Conservation (phyloP, 2,888 invertebrate species). For the Octodonta nipae region DNA sequence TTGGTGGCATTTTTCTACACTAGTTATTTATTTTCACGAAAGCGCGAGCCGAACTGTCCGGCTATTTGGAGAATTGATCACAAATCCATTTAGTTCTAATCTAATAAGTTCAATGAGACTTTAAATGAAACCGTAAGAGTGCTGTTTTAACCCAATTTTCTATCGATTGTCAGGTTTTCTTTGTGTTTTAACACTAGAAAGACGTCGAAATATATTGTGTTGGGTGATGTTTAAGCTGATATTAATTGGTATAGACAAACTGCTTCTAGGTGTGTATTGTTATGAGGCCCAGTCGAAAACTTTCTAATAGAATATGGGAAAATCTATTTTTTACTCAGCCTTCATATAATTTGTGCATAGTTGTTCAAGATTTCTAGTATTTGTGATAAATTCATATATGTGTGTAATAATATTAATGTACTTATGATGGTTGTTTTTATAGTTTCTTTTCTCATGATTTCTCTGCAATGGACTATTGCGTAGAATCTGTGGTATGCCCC, state of each 20-base stretch:
- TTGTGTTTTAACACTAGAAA: no score
- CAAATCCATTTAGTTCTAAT: slow-evolving; percentile 21
- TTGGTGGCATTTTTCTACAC: slow-evolving; percentile 51
- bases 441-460: background rate
- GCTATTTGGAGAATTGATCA: slow-evolving; percentile 1
- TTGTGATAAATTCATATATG: no score
- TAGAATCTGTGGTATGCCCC: no score
- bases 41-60: slow-evolving; percentile 10
- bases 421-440: slow-evolving; percentile 1
- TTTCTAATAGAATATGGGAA: no score
- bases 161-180: no score
- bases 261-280: no score
- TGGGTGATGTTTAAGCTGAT: no score
- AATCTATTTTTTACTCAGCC: background rate
- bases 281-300: no score
- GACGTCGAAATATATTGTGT: no score
- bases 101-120: slow-evolving; percentile 14
- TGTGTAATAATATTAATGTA: background rate
- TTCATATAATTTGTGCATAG: background rate
- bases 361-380: no score
- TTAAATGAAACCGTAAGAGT: slow-evolving; percentile 17
- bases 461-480: background rate
- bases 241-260: no score
- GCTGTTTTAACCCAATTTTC: slow-evolving; percentile 19
- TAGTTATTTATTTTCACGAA: slow-evolving; percentile 5